A percentile compares a stretch with the other conserved stretches of the same genome.
These are phyloP conservation scores for Ichneumoninae sp. DNA, from an alignment of 2,888 invertebrate species.

Conservation along the genomic window DNA sequence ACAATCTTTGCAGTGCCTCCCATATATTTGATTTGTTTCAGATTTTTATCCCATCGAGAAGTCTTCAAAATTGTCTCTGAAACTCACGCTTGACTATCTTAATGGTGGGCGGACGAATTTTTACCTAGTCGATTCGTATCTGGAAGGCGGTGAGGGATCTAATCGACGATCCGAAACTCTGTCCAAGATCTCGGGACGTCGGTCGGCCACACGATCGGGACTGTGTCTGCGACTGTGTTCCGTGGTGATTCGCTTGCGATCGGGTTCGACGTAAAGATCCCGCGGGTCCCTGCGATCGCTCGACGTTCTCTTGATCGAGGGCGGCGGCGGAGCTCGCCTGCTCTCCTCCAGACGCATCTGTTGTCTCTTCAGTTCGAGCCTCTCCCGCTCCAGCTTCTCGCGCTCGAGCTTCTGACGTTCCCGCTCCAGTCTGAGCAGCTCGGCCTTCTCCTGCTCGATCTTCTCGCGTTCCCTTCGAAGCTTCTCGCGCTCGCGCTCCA, in stretches of 20 bases:
- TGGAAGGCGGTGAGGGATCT: slow-evolving; percentile 78
- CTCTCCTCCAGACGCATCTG: slow-evolving; percentile 86
- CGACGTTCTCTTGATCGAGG: slow-evolving; percentile 79
- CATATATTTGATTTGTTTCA: no score
- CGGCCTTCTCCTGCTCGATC: slow-evolving; percentile 94
- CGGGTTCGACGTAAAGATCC: slow-evolving; percentile 81
- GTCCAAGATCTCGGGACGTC: slow-evolving; percentile 80
- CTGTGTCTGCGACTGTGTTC: slow-evolving; percentile 80
- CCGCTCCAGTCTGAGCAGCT: slow-evolving; percentile 92
- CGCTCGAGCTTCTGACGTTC: slow-evolving; percentile 92
- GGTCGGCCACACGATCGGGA: slow-evolving; percentile 79
- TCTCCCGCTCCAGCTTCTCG: slow-evolving; percentile 91
- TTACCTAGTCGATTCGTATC: slow-evolving; percentile 81
- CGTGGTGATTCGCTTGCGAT: slow-evolving; percentile 80
- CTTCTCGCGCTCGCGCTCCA: slow-evolving; percentile 93
- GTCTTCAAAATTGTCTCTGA: no score
- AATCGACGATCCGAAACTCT: slow-evolving; percentile 81
- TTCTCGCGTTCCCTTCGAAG: slow-evolving; percentile 93
- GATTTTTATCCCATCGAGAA: no score
- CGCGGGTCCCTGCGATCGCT: slow-evolving; percentile 81
- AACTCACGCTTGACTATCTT: no score
- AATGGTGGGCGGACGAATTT: background rate
- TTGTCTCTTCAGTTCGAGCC: slow-evolving; percentile 93
- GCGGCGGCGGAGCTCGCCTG: slow-evolving; percentile 77
- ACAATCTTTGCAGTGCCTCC: no score